Evolutionary conservation across 1,140 invertebrate genomes (phyloP), one percentile per base, ranked within the genome.

Genomic region (Grapholita molesta): DNA sequence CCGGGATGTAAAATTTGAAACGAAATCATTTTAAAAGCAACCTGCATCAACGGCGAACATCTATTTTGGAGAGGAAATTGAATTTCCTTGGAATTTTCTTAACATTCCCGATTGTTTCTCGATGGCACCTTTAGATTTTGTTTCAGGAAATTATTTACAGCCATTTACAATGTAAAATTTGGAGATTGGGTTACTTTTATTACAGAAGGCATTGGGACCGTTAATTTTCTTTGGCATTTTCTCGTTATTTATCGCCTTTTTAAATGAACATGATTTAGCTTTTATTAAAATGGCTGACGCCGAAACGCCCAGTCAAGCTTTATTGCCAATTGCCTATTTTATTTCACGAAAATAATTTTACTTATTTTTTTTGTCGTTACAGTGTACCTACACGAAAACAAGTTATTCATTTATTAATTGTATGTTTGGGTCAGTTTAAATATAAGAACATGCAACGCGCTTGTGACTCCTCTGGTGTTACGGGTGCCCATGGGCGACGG

Each of bases 21-120:
- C 55, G 55, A 61, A 61, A 61, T 28, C n/a, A 61, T 61, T 61
- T 32, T 61, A 61, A 28, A 61, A 28, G 55, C 55, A 61, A 61
- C 55, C 28, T 30, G 55, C 55, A 61, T 61, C 55, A 57, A 61
- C 55, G 55, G 55, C 55, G 30, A 61, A 61, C n/a, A 61, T 61
- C 55, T 30, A 61, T 61, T 61, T 61, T 61, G 12, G 55, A 61
- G 15, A 61, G 55, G 55, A 61, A 61, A 61, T 61, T 61, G 55
- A 61, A 61, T 61, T 61, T 61, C 55, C 55, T 28, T 28, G 55
- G 55, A 61, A 61, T 61, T 61, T 61, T 61, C 55, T 61, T 61
- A 61, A 61, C 55, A 61, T 61, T 57, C 55, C 25, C 25, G 55
- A 61, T 61, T 61, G 55, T 61, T 30, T 61, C 55, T 30, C 28